Percentiles rank a stretch among this genome's conserved stretches.
Evolutionary conservation across 2,888 invertebrate genomes (phyloP).

Genomic region (Panopea generosa): DNA sequence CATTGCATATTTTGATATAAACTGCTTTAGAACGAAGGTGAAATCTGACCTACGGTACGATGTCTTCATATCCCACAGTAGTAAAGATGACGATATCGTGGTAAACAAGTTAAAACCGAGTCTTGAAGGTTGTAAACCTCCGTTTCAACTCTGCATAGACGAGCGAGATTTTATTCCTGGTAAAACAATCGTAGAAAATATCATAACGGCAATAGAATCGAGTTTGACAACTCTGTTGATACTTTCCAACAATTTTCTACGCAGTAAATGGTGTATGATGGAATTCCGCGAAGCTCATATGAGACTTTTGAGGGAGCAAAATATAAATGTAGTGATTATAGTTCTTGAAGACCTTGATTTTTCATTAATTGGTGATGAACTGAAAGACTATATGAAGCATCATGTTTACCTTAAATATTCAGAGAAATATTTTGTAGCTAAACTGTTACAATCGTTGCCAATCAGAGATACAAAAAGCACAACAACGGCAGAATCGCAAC

Average conservation of each 20-base stretch:
- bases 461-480: not conserved
- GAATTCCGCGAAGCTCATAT: constrained; percentile 45
- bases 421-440: constrained; percentile 38
- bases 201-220: constrained; percentile 28
- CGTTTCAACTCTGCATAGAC: constrained; percentile 37
- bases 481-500: no score
- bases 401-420: constrained; percentile 31
- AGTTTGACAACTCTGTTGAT: constrained; percentile 44
- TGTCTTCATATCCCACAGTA: constrained; percentile 48
- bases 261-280: constrained; percentile 50
- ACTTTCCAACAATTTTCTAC: constrained; percentile 44
- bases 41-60: constrained; percentile 19
- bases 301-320: constrained; percentile 28
- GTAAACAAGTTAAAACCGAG: constrained; percentile 5
- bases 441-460: constrained; percentile 35
- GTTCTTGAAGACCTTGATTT: constrained; percentile 41
- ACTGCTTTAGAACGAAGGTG: constrained; percentile 22
- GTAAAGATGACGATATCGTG: constrained; percentile 37
- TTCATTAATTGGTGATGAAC: constrained; percentile 26
- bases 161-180: constrained; percentile 41
- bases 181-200: constrained; percentile 34
- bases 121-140: constrained; percentile 20
- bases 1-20: constrained; percentile 24
- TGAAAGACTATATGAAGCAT: constrained; percentile 30
- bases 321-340: constrained; percentile 31